Evolutionary conservation across 1,140 invertebrate species (phyloP).

Genomic region (Ladona fulva): DNA sequence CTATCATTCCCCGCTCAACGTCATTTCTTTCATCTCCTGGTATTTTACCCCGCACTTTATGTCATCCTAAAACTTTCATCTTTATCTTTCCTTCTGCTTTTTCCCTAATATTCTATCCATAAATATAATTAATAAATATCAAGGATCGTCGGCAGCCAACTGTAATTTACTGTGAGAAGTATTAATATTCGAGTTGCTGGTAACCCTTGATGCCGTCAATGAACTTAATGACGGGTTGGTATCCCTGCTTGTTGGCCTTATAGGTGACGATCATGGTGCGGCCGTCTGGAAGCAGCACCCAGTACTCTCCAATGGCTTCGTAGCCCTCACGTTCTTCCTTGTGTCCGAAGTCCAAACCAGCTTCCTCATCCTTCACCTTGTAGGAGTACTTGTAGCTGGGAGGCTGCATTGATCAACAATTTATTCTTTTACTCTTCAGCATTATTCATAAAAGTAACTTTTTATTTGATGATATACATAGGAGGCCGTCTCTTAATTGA

Average conservation of each 20-base stretch:
- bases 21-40: conserved; percentile 41
- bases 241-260: conserved; percentile 61
- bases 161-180: too few relatives aligned
- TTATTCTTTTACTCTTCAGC: too few relatives aligned
- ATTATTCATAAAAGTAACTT: too few relatives aligned
- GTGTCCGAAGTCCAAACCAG: conserved; percentile 64
- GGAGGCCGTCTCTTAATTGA: too few relatives aligned
- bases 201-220: conserved; percentile 26
- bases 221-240: conserved; percentile 66
- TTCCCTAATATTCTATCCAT: conserved; percentile 54
- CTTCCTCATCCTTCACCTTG: conserved; percentile 54
- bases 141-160: too few relatives aligned
- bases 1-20: too few relatives aligned
- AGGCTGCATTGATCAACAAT: conserved; percentile 40
- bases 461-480: too few relatives aligned
- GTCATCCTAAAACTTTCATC: too few relatives aligned
- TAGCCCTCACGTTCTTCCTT: conserved; percentile 53
- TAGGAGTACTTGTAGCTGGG: conserved; percentile 66
- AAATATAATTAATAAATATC: conserved; percentile 59
- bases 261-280: conserved; percentile 66
- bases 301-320: conserved; percentile 59
- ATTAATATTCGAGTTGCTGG: too few relatives aligned
- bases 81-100: too few relatives aligned
- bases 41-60: too few relatives aligned
- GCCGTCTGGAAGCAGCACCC: conserved; percentile 68